These are phyloP conservation scores for Atrina japonica DNA, from an alignment of 2,888 invertebrate species.

Conservation along the genomic window DNA sequence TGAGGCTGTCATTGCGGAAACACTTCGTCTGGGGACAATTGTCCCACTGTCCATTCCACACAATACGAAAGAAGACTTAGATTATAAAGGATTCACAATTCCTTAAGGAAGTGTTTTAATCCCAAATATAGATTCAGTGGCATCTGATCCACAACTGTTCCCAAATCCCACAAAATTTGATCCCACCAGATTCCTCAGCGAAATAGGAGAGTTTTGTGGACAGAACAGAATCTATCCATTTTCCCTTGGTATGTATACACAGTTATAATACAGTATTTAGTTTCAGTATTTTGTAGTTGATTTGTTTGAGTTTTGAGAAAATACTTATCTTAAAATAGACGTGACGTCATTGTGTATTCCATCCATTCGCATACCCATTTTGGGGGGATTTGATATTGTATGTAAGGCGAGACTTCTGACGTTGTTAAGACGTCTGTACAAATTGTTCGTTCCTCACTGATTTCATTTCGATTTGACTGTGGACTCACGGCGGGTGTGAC, in stretches of 20 bases:
- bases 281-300: too few relatives aligned
- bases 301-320: too few relatives aligned
- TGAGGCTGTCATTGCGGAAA: slow-evolving; percentile 71
- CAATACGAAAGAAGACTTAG: slow-evolving; percentile 56
- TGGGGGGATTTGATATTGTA: too few relatives aligned
- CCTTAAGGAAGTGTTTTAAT: slow-evolving; percentile 62
- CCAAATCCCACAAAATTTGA: slow-evolving; percentile 60
- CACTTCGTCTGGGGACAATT: slow-evolving; percentile 56
- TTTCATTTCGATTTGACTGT: too few relatives aligned
- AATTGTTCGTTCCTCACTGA: too few relatives aligned
- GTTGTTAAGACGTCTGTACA: too few relatives aligned
- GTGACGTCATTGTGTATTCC: too few relatives aligned
- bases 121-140: slow-evolving; percentile 58
- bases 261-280: neutral
- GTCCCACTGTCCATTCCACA: slow-evolving; percentile 61
- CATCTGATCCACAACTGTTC: slow-evolving; percentile 57
- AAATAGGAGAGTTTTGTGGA: slow-evolving; percentile 43
- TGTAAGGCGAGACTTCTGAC: too few relatives aligned
- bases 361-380: too few relatives aligned
- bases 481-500: too few relatives aligned
- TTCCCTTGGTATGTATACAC: slow-evolving; percentile 46
- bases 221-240: slow-evolving; percentile 55
- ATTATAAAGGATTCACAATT: slow-evolving; percentile 67
- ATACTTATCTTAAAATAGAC: too few relatives aligned
- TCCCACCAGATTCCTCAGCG: slow-evolving; percentile 63